These are phyloP conservation scores for Eleutherodactylus coqui DNA, from an alignment of 2,797 vertebrate genomes.

Conservation along the genomic window DNA sequence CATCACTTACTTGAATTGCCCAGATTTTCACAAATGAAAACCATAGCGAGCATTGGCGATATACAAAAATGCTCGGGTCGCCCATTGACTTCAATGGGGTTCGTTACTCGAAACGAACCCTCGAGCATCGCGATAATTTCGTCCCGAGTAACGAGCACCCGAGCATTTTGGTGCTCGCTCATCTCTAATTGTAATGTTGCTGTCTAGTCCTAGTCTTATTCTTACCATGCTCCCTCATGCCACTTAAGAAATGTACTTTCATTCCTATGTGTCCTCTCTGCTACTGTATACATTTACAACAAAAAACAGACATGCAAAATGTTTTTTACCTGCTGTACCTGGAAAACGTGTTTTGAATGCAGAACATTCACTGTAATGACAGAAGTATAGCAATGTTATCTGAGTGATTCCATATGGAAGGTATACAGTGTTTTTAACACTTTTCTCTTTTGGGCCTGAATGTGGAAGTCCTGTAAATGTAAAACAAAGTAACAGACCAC, in stretches of 20 bases:
- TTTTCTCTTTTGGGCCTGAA: not conserved
- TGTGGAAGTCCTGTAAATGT: slow-evolving; percentile 37
- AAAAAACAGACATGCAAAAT: not conserved
- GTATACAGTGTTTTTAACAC: slow-evolving; percentile 22
- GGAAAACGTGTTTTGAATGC: not conserved
- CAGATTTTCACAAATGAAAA: no score
- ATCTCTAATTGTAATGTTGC: no score
- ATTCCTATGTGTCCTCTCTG: not conserved
- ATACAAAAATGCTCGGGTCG: no score
- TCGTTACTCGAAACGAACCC: no score
- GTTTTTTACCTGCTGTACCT: not conserved
- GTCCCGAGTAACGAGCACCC: no score
- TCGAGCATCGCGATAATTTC: no score
- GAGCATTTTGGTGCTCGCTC: no score
- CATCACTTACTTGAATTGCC: no score
- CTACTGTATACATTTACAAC: not conserved
- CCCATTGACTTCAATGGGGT: no score
- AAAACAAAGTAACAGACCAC: slow-evolving; percentile 65
- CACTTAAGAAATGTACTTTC: not conserved
- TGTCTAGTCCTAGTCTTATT: no score
- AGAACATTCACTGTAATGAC: not conserved
- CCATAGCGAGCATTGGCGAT: no score
- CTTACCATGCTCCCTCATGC: not conserved
- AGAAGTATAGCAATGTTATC: not conserved
- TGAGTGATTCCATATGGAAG: slow-evolving; percentile 9